These are phyloP conservation scores for Geophilus truncorum DNA, from an alignment of 2,888 invertebrate genomes.

Conservation along the genomic window DNA sequence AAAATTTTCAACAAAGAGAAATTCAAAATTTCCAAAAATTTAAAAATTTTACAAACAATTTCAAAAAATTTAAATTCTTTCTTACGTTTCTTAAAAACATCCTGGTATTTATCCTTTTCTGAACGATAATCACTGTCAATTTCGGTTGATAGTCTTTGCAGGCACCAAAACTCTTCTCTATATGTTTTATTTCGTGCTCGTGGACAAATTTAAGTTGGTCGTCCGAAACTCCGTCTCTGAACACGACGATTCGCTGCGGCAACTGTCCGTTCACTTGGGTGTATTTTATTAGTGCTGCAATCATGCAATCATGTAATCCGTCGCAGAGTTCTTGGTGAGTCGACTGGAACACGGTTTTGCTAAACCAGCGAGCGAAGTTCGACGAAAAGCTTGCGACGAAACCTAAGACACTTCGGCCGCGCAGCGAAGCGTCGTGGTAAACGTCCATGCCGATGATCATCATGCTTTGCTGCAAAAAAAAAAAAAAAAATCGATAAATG, in stretches of 20 bases:
- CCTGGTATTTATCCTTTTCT: constrained; percentile 84
- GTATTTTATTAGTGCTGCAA: constrained; percentile 59
- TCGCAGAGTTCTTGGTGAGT: constrained; percentile 32
- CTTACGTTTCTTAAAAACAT: neutral
- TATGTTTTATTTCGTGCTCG: constrained; percentile 54
- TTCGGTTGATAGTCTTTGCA: constrained; percentile 57
- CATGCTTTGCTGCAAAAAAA: constrained; percentile 57
- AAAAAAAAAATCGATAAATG: neutral
- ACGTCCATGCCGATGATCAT: constrained; percentile 79
- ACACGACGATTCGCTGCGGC: constrained; percentile 78
- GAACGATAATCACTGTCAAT: constrained; percentile 77
- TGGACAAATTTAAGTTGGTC: constrained; percentile 51
- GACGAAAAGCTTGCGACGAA: constrained; percentile 35
- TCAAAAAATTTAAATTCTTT: too few species aligned
- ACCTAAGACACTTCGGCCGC: constrained; percentile 27
- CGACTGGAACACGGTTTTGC: neutral
- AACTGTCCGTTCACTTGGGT: constrained; percentile 55
- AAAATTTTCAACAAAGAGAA: too few species aligned
- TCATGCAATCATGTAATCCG: constrained; percentile 44
- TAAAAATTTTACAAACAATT: too few species aligned
- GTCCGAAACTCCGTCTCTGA: constrained; percentile 89
- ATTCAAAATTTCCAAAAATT: too few species aligned
- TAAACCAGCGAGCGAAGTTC: constrained; percentile 30
- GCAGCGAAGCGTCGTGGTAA: constrained; percentile 31
- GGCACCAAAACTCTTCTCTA: constrained; percentile 56